phyloP scores from a whole-genome alignment of 23 tunicate species.

The Phallusia fumigata region DNA sequence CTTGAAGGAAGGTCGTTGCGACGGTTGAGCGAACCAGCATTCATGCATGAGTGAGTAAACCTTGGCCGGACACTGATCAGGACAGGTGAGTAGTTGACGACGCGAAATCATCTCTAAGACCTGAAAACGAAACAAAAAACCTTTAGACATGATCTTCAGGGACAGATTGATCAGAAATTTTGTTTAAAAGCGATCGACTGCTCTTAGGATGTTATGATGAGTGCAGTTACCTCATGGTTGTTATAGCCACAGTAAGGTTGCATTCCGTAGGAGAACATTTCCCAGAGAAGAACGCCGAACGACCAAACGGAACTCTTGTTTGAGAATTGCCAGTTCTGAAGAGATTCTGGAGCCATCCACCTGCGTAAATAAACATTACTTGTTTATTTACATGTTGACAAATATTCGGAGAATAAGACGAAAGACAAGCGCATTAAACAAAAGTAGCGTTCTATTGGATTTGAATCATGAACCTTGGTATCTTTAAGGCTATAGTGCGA shows the following conservation, averaged over 20 bases:
- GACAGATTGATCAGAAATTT: neutral
- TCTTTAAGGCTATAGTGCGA: neutral
- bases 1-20: slow-evolving; percentile 67
- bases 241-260: slow-evolving; percentile 97
- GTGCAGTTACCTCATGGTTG: slow-evolving; percentile 74
- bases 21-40: slow-evolving; percentile 79
- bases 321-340: slow-evolving; percentile 69
- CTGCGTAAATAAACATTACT: slow-evolving; percentile 21
- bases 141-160: neutral
- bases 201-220: no score
- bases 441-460: no score
- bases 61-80: slow-evolving; percentile 94
- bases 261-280: slow-evolving; percentile 86
- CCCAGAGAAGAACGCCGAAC: slow-evolving; percentile 91
- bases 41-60: slow-evolving; percentile 92
- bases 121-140: neutral
- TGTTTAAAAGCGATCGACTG: neutral
- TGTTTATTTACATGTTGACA: no score
- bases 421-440: no score
- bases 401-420: no score
- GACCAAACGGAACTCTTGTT: slow-evolving; percentile 89
- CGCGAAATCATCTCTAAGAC: slow-evolving; percentile 77
- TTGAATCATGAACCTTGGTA: no score
- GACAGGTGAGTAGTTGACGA: slow-evolving; percentile 83
- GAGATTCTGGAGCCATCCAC: slow-evolving; percentile 96